These are phyloP conservation scores for Rostratula benghalensis DNA, from an alignment of 2,113 vertebrate species.

Conservation along the genomic window DNA sequence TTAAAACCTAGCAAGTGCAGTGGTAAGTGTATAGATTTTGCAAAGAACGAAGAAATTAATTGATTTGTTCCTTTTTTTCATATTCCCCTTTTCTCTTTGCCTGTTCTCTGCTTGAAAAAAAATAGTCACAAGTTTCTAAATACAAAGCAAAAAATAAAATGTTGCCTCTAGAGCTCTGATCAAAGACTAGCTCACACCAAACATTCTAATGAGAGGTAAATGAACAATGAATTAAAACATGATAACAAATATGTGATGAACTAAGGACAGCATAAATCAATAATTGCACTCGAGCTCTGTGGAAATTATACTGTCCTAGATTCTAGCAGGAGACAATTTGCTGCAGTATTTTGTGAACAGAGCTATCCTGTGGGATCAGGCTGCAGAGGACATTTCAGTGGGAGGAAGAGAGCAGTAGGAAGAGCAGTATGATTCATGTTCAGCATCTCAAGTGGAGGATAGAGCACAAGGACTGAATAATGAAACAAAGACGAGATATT, in stretches of 20 bases:
- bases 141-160: conserved; percentile 62
- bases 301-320: conserved; percentile 56
- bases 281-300: conserved; percentile 61
- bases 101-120: conserved; percentile 39
- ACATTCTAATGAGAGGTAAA: conserved; percentile 69
- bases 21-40: not conserved
- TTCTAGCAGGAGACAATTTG: conserved; percentile 62
- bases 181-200: conserved; percentile 51
- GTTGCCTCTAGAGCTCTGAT: conserved; percentile 49
- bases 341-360: conserved; percentile 73
- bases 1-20: not conserved
- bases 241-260: conserved; percentile 68
- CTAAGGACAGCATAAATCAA: conserved; percentile 55
- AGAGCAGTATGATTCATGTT: conserved; percentile 86
- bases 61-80: not conserved
- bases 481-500: conserved; percentile 93
- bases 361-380: conserved; percentile 73
- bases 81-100: not conserved
- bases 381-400: conserved; percentile 80
- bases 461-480: conserved; percentile 90
- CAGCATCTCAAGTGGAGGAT: conserved; percentile 89
- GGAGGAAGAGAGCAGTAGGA: conserved; percentile 75
- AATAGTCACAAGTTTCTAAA: conserved; percentile 28
- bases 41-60: conserved; percentile 1
- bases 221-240: conserved; percentile 65